Evolutionary conservation across 2,797 vertebrate genomes (phyloP), one percentile per base, ranked within the genome.

Genomic region (Lophotriccus pileatus): DNA sequence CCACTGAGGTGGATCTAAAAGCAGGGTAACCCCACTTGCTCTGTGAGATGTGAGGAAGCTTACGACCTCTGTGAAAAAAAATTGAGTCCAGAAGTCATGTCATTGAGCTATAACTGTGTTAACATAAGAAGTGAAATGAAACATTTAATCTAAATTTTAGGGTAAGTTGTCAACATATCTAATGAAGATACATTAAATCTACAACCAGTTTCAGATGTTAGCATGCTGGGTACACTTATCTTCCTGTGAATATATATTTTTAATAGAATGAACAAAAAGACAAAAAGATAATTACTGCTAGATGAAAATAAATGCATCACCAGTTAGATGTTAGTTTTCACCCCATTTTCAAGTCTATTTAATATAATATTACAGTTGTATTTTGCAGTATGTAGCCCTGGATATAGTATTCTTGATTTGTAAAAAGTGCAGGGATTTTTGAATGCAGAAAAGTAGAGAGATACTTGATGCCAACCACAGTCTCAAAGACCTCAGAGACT

Each of bases 21-120:
- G 2, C 15, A 47, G 8, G 15, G 4, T 64, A 81, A 36, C 7
- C 2, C 4, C 15, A 15, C 8, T 55, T 60, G 8, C 25, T 36
- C 22, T 37, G 13, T 5, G 16, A 53, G 14, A 58, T 10, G 13
- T 58, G 32, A 70, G 27, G n/a, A 36, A 82, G 13, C 2, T 75
- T 5, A 39, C 46, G 16, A 28, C 1, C 4, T 28, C 49, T 55
- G 13, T 34, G 25, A 32, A 76, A 93, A 14, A 25, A 7, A 21
- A 59, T n/a, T 50, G 17, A 8, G 21, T 41, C 41, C 32, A 86
- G 55, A 64, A 72, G 39, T 4, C 9, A 5, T 34, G 12, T 12
- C 0, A 0, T 18, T 63, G 53, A 64, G 11, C 10, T 62, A 19
- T 24, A 14, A 30, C 8, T 41, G 5, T 66, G 25, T 23, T 73